phyloP scores from a whole-genome alignment of 2,797 vertebrate genomes.

The Miichthys miiuy region DNA sequence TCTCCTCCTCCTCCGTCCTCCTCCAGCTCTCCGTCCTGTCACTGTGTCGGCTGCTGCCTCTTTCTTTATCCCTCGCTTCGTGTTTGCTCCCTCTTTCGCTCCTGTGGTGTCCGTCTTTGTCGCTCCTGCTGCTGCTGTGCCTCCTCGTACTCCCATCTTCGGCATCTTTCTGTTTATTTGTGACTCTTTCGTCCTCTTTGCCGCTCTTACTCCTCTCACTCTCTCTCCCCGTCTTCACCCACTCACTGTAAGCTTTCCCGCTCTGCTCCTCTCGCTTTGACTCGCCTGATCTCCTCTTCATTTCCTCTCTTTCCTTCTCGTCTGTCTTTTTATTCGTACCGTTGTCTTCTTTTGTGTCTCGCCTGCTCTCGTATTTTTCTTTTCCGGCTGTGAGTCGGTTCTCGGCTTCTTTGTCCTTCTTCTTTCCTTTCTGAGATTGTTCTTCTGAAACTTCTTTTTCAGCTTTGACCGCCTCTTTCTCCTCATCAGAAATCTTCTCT shows the following conservation, averaged over 20 bases:
- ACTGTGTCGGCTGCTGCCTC: constrained; percentile 3
- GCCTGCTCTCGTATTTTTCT: constrained; percentile 33
- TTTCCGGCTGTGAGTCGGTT: constrained; percentile 50
- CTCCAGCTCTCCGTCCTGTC: constrained; percentile 27
- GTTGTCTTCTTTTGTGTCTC: background rate
- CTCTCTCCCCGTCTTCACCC: background rate
- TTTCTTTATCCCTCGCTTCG: background rate
- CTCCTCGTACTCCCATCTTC: constrained; percentile 20
- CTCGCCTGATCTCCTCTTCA: background rate
- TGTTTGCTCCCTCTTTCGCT: constrained; percentile 20
- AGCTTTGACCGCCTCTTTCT: constrained; percentile 20
- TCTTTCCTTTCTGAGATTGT: constrained; percentile 45
- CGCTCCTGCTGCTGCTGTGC: constrained; percentile 31
- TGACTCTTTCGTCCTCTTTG: constrained; percentile 25
- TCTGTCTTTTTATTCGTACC: constrained; percentile 6
- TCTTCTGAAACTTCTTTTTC: constrained; percentile 40
- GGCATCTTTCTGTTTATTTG: constrained; percentile 5
- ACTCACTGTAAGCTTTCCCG: background rate
- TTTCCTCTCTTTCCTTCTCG: constrained; percentile 28
- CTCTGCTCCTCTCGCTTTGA: background rate
- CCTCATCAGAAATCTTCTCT: constrained; percentile 20
- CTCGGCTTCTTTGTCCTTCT: constrained; percentile 65
- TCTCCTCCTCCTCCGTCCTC: constrained; percentile 39
- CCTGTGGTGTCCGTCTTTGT: background rate
- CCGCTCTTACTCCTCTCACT: constrained; percentile 31